Base-by-base conservation (phyloP, 2,113 vertebrate genomes). In the Cyanoramphus novaezelandiae region DNA sequence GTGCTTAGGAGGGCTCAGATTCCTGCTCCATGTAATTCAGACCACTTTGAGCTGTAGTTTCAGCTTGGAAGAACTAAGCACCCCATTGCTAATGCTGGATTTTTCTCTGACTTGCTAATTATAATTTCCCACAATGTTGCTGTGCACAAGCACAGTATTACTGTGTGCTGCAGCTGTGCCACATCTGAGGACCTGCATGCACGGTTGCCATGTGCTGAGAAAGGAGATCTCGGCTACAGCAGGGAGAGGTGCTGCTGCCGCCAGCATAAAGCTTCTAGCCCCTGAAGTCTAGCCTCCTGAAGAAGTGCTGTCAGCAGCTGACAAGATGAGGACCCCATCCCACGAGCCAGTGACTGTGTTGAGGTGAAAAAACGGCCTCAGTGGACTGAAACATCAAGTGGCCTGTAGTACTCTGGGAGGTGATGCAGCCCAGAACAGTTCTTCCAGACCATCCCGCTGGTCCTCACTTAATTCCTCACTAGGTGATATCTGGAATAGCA, bases 1-100 rank as follows among this genome's bases (percentile, higher is more conserved):
- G 31, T 46, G 9, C 11, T 39, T 57, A 28, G 62, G 17, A 52
- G 5, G 13, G 11, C 27, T 25, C 59, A 41, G 13, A 43, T 57
- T 39, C 76, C 33, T 72, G 41, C 33, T 47, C 25, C 5, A 2
- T 43, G 8, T 44, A 33, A 11, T 64, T 95, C 27, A 52, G 57
- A 82, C 27, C 16, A 29, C 20, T 70, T 44, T 17, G 28, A 55
- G 55, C 24, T 86, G 28, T 78, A 67, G 63, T 57, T 68, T 5
- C 3, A 33, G 37, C 31, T 68, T 44, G 57, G 33, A 72, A 85
- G 13, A 85, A 24, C 50, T 74, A 70, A 70, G 39, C 35, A 9
- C 49, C 8, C 37, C 8, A 2, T 78, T 57, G 19, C 17, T 74
- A 37, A 63, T 13, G 9, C 11, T 50, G 19, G 0, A 1, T 28